Evolutionary conservation across 2,797 vertebrate genomes (phyloP).

Genomic region (Hypotaenidia philippensis): DNA sequence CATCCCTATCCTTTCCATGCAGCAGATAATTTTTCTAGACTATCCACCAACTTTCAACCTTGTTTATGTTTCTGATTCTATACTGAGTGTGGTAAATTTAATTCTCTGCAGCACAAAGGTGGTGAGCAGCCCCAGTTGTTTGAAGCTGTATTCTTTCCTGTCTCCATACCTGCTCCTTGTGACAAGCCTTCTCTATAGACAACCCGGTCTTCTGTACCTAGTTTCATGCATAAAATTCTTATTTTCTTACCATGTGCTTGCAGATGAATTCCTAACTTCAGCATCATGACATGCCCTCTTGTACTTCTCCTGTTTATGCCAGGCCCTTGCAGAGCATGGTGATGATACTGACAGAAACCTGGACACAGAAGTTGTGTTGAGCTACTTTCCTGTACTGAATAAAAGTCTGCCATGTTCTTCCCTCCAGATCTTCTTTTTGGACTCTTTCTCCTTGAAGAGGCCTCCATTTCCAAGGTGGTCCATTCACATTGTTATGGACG

Average conservation of each 20-base stretch:
- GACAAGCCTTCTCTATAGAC: not conserved
- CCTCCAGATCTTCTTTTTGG: not conserved
- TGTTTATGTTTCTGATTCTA: not conserved
- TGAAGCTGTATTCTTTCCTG: not conserved
- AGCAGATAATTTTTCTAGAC: not conserved
- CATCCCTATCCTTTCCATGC: not conserved
- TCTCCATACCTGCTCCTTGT: not conserved
- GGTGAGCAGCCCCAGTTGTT: not conserved
- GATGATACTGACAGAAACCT: not conserved
- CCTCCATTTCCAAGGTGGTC: not conserved
- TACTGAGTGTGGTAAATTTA: not conserved
- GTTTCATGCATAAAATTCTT: not conserved
- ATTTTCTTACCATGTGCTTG: not conserved
- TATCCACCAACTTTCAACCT: not conserved
- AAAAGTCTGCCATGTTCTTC: not conserved
- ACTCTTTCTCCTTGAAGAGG: not conserved
- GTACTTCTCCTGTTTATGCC: not conserved
- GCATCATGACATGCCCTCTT: not conserved
- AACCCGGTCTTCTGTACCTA: not conserved
- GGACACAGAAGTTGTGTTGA: not conserved
- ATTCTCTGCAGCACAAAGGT: not conserved
- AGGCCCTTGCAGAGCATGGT: not conserved
- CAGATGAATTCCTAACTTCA: not conserved
- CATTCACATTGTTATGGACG: not conserved
- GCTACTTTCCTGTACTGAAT: not conserved